Conservation (phyloP, 2,797 vertebrate genomes). For the Platalea minor region DNA sequence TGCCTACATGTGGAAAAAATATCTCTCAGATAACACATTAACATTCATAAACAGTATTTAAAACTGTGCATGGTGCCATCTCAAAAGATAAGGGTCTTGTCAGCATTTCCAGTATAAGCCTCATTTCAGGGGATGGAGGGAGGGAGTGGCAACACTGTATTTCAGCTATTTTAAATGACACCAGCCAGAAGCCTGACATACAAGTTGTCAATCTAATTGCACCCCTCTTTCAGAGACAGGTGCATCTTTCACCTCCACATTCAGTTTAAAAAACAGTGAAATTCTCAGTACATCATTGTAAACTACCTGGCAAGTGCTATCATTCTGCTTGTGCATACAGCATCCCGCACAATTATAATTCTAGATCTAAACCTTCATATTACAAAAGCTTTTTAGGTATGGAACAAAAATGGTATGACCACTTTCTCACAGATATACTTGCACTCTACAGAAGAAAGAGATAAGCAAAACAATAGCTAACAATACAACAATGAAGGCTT, state of each 20-base stretch:
- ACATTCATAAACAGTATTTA: slow-evolving; percentile 59
- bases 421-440: background rate
- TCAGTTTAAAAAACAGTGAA: background rate
- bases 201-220: background rate
- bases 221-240: background rate
- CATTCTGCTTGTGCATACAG: background rate
- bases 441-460: background rate
- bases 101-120: background rate
- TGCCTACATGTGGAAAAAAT: slow-evolving; percentile 51
- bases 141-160: background rate
- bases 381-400: slow-evolving; percentile 1
- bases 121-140: background rate
- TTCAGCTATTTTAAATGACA: slow-evolving; percentile 1
- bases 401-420: background rate
- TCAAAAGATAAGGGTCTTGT: slow-evolving; percentile 37
- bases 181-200: background rate
- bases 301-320: background rate
- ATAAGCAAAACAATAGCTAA: slow-evolving; percentile 7
- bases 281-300: background rate
- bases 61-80: slow-evolving; percentile 20
- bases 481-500: background rate
- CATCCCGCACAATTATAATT: background rate
- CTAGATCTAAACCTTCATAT: background rate
- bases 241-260: background rate
- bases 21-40: slow-evolving; percentile 44